Evolutionary conservation across 1,140 invertebrate species (phyloP), one percentile per base, ranked within the genome.

Genomic region (Lasioglossum albipes): DNA sequence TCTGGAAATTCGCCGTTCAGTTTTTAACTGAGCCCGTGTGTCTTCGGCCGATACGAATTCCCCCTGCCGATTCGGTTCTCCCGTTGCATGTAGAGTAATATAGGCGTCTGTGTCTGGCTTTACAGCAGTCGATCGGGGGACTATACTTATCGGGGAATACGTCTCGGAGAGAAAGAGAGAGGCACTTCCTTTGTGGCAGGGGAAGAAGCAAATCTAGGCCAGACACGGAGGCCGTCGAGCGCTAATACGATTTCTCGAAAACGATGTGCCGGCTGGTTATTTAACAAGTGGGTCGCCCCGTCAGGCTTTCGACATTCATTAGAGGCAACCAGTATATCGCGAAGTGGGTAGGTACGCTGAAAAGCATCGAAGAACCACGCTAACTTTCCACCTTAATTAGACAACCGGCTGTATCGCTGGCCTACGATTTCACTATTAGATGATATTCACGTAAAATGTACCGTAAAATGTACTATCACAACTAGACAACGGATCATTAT

Each of bases 351-450:
- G 1, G n/a, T 6, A 13, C 22, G 18, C 18, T 54, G 52, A 70
- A 70, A 61, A 27, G 57, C 59, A 78, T 64, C 42, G 52, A 59
- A 31, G 13, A 10, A n/a, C n/a, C 49, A 65, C 22, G 22, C n/a
- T 20, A 65, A 18, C 20, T 10, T 65, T 79, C 45, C 45, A n/a
- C 45, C 61, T 66, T 74, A 74, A 79, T 79, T 79, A 64, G 16
- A 54, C 7, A 7, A 13, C 31, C 20, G 2, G 36, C 3, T 45
- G 0, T 12, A 10, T 10, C 42, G 13, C 10, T 49, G 45, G 45
- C 45, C 45, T 2, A 49, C 10, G 45, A 12, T 13, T 49, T 49
- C 9, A 13, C n/a, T n/a, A n/a, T n/a, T n/a, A n/a, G n/a, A n/a
- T n/a, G n/a, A n/a, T n/a, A n/a, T n/a, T n/a, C n/a, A n/a, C 9